Base-by-base conservation (phyloP, 2,888 invertebrate species). In the Barypeithes pellucidus region DNA sequence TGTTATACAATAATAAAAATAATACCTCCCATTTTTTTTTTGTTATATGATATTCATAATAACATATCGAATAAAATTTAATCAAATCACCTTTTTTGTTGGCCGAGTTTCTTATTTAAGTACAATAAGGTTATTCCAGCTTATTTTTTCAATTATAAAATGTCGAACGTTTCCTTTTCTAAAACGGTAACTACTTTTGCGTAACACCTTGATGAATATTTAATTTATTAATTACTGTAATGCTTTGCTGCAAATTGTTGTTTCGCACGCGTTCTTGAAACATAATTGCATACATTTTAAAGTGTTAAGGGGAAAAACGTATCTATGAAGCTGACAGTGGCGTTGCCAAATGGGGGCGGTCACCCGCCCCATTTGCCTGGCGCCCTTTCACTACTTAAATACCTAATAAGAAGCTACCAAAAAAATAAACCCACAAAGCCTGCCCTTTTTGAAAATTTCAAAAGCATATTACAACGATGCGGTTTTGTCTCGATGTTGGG, bases 221-320 rank as follows among this genome's bases (percentile, higher is more conserved):
- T 59, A 68, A 50, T 52, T 67, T 67, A 67, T 60, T 68, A 68
- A 61, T 68, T 43, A 67, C 50, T 33, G 16, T 54, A 47, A 36
- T 47, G 29, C 33, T 47, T 50, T 61, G 45, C 45, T 50, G 61
- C 14, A 14, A 24, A 24, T 1, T 52, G 22, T 24, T 52, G 8
- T 24, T 29, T 52, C n/a, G 52, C 68, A 61, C 57, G 68, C 59
- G 60, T 50, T 68, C 60, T 60, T 61, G 39, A 5, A 1, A 9
- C 1, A 12, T 39, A 39, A 39, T 39, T 39, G n/a, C 3, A 39
- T 39, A 39, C n/a, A 39, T 39, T 39, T 39, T 39, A 39, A 33
- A 39, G 39, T 4, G 39, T 39, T 39, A 39, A 39, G 39, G n/a
- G 12, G 39, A 39, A 39, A 39, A 39, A 3, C 9, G 4, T 39